phyloP scores from a whole-genome alignment of 2,113 vertebrate genomes.

The Prochilodus magdalenae region DNA sequence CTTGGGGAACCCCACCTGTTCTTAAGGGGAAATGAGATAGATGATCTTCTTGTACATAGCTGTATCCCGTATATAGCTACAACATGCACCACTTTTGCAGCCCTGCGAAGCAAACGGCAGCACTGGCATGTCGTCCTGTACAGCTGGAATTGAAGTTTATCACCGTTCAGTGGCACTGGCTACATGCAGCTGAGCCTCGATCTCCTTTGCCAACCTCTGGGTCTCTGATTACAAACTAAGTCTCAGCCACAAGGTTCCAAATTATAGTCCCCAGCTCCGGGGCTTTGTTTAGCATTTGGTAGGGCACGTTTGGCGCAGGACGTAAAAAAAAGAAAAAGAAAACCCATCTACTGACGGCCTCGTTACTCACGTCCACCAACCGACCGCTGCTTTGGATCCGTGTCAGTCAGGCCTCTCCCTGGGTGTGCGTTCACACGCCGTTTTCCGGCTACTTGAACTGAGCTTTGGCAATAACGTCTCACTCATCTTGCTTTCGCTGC shows the following conservation, averaged over 20 bases:
- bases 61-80: background rate
- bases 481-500: conserved; percentile 58
- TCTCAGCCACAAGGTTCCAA: conserved; percentile 47
- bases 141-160: conserved; percentile 48
- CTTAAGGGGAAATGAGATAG: background rate
- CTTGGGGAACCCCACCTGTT: conserved; percentile 14
- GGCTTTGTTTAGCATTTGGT: conserved; percentile 54
- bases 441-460: conserved; percentile 50
- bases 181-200: conserved; percentile 46
- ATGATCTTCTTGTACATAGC: background rate
- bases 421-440: conserved; percentile 9
- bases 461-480: conserved; percentile 63
- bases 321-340: conserved; percentile 19
- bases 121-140: conserved; percentile 31
- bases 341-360: conserved; percentile 38
- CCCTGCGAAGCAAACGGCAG: background rate
- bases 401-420: conserved; percentile 12
- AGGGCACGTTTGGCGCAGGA: conserved; percentile 37
- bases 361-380: conserved; percentile 29
- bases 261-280: conserved; percentile 50
- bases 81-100: conserved; percentile 19
- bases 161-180: conserved; percentile 46
- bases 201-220: conserved; percentile 42
- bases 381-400: conserved; percentile 32
- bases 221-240: conserved; percentile 54